phyloP scores from a whole-genome alignment of 2,888 invertebrate species.

The Cremastobaeus sp. region DNA sequence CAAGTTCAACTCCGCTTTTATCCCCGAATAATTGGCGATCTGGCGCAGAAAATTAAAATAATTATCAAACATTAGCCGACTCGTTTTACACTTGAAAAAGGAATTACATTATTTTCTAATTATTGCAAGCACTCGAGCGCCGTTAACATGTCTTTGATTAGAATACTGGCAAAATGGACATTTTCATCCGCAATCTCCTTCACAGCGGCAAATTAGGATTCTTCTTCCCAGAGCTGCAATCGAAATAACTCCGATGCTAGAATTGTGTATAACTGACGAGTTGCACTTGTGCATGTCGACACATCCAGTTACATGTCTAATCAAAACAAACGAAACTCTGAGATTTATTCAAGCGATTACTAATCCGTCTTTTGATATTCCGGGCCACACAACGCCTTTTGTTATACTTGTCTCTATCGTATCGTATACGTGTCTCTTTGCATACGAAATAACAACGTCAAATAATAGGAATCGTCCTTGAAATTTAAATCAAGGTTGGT shows the following conservation, averaged over 20 bases:
- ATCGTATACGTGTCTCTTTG: conserved; percentile 14
- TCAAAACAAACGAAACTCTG: conserved; percentile 29
- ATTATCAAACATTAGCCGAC: too few relatives aligned
- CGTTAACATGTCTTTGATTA: too few relatives aligned
- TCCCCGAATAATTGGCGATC: conserved; percentile 30
- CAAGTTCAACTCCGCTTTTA: conserved; percentile 15
- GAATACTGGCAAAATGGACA: too few relatives aligned
- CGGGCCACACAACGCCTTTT: conserved; percentile 19
- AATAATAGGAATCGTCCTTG: conserved; percentile 26
- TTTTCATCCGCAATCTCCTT: too few relatives aligned
- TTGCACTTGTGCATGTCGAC: neutral
- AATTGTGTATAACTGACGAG: conserved; percentile 8
- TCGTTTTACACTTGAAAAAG: conserved; percentile 39
- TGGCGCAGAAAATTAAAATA: conserved; percentile 40
- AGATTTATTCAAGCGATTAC: conserved; percentile 20
- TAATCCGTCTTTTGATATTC: conserved; percentile 31
- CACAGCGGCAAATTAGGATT: conserved; percentile 7
- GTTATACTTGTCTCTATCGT: conserved; percentile 17
- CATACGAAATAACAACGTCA: conserved; percentile 26
- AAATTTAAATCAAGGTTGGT: neutral
- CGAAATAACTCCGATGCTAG: conserved; percentile 5
- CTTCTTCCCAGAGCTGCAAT: neutral
- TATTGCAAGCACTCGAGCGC: too few relatives aligned
- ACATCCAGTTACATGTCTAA: conserved; percentile 1
- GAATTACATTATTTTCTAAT: too few relatives aligned